Conservation (phyloP, 1,140 invertebrate genomes). For the Drosophila prosaltans region DNA sequence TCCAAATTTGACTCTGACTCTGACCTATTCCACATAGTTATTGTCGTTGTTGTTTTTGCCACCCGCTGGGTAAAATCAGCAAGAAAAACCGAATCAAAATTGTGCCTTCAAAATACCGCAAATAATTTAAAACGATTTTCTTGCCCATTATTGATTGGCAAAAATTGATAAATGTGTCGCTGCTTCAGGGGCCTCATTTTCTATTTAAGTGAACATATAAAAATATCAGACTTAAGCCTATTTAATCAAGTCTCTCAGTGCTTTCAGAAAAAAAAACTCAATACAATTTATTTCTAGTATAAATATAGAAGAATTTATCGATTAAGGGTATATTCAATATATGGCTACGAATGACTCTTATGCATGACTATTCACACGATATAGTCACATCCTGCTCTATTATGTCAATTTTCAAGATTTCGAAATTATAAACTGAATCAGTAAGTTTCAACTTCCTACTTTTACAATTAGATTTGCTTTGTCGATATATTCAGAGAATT, state of each 20-base stretch:
- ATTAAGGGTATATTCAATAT: neutral
- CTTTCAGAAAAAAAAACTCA: neutral
- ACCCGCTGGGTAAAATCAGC: conserved; percentile 26
- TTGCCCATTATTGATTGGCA: conserved; percentile 67
- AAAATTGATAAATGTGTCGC: conserved; percentile 66
- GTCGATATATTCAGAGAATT: no score
- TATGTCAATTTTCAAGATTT: no score
- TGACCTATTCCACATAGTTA: conserved; percentile 18
- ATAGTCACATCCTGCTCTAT: no score
- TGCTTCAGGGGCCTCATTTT: conserved; percentile 16
- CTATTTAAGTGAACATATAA: neutral
- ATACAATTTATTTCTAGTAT: neutral
- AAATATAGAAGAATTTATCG: neutral
- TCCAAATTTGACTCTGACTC: conserved; percentile 19
- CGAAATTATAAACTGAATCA: no score
- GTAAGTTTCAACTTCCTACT: no score
- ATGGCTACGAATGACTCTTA: neutral
- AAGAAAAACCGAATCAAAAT: conserved; percentile 42
- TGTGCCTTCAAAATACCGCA: conserved; percentile 60
- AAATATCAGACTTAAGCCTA: neutral
- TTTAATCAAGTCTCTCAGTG: conserved; percentile 2
- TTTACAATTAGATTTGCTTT: no score
- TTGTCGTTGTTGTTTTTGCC: neutral
- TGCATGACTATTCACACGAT: neutral
- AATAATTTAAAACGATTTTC: conserved; percentile 68